Evolutionary conservation across 2,888 invertebrate genomes (phyloP).

Genomic region (Linyphia triangularis): DNA sequence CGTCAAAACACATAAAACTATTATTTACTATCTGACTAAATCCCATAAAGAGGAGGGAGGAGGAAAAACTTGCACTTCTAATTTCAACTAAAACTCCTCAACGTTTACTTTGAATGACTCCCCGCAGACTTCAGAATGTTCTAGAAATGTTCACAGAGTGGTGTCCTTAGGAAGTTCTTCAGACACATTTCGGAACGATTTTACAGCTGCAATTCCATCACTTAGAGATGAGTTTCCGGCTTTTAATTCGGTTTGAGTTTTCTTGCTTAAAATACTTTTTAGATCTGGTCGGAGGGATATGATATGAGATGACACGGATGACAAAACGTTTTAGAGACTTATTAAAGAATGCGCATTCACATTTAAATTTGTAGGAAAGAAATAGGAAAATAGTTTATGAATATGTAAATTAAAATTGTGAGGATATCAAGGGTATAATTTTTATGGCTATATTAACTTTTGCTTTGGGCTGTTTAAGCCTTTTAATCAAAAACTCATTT

Average conservation of each 20-base stretch:
- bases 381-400: neutral
- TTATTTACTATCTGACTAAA: slow-evolving; percentile 25
- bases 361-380: neutral
- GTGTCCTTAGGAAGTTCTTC: slow-evolving; percentile 32
- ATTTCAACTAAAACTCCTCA: slow-evolving; percentile 50
- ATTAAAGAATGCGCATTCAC: too few species aligned
- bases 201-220: slow-evolving; percentile 46
- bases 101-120: slow-evolving; percentile 37
- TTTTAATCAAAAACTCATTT: too few species aligned
- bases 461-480: too few species aligned
- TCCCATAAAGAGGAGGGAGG: slow-evolving; percentile 30
- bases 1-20: slow-evolving; percentile 63
- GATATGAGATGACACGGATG: neutral
- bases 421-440: too few species aligned
- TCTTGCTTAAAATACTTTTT: slow-evolving; percentile 17
- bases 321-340: too few species aligned
- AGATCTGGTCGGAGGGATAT: neutral
- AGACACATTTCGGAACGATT: slow-evolving; percentile 48
- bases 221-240: slow-evolving; percentile 14
- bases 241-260: slow-evolving; percentile 47
- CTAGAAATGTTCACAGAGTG: neutral
- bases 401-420: neutral
- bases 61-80: slow-evolving; percentile 47
- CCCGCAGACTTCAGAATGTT: slow-evolving; percentile 25
- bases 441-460: too few species aligned